These are phyloP conservation scores for Thera obeliscata DNA, from an alignment of 2,888 invertebrate genomes.

Conservation along the genomic window DNA sequence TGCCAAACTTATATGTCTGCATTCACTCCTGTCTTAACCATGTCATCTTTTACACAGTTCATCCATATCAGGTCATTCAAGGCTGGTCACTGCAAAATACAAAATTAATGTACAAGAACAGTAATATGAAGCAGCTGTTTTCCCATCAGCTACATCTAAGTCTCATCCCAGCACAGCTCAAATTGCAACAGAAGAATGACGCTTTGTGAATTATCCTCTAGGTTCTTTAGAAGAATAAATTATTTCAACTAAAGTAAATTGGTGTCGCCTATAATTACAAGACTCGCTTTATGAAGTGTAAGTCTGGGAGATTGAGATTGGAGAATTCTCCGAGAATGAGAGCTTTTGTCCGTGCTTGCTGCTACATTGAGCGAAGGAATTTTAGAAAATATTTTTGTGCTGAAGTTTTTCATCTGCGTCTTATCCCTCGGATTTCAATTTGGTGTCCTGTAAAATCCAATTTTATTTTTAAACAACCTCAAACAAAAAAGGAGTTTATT, in stretches of 20 bases:
- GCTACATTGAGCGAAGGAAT: conserved; percentile 14
- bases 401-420: not conserved
- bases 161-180: conserved; percentile 47
- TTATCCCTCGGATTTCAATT: not conserved
- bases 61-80: too few relatives aligned
- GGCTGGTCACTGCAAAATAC: too few relatives aligned
- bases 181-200: conserved; percentile 60
- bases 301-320: conserved; percentile 50
- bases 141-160: conserved; percentile 4
- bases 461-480: too few relatives aligned
- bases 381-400: conserved; percentile 9
- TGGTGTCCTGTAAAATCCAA: too few relatives aligned
- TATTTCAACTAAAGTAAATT: conserved; percentile 58
- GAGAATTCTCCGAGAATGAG: conserved; percentile 33
- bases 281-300: conserved; percentile 53
- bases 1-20: too few relatives aligned
- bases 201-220: conserved; percentile 61
- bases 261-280: conserved; percentile 49
- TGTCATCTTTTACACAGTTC: too few relatives aligned
- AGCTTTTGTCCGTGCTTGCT: conserved; percentile 21
- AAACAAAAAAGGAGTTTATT: too few relatives aligned
- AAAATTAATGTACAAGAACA: too few relatives aligned
- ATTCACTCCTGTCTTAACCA: too few relatives aligned
- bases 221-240: conserved; percentile 47
- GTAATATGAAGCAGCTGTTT: conserved; percentile 8